Evolutionary conservation across 2,888 invertebrate species (phyloP), one percentile per base, ranked within the genome.

Genomic region (Alcis repandata): DNA sequence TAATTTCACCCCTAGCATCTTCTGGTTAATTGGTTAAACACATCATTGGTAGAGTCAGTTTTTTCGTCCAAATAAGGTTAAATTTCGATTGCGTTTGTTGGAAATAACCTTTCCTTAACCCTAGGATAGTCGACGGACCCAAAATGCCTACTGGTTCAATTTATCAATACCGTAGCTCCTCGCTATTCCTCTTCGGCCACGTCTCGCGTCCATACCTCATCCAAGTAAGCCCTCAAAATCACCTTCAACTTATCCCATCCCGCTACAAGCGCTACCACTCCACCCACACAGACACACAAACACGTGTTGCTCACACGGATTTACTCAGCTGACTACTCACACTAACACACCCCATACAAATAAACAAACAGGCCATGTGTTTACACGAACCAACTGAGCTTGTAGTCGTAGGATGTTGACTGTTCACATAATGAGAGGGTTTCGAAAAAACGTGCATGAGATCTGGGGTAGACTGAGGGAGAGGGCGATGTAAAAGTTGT

Each of bases 311-410:
- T 75, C 71, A 72, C 74, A 78, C 78, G 69, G 78, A 82, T 82
- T 78, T 79, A 82, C 86, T 80, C 90, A 91, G 90, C 91, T 90
- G 90, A 89, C 87, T 86, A 84, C 89, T 56, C 87, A 86, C 88
- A 89, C 90, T 83, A 45, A 33, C 70, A 69, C 59, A 59, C 40
- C 59, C 32, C 59, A 56, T 64, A 64, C 82, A 82, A 79, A 82
- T 82, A 84, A 82, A 84, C 81, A 85, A 81, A 84, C 81, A 80
- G 68, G 61, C 70, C 77, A 73, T 81, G 74, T 81, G 79, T 82
- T 79, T 80, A 83, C 79, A 79, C 73, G 67, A 73, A 66, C 70
- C 71, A 63, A 73, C 70, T 79, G 74, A 70, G 79, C 75, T 65
- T 82, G 85, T 85, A 82, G 65, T 68, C 61, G 73, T 73, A 81